Base-by-base conservation (phyloP, 1,140 invertebrate genomes). In the Hycleus cichorii region DNA sequence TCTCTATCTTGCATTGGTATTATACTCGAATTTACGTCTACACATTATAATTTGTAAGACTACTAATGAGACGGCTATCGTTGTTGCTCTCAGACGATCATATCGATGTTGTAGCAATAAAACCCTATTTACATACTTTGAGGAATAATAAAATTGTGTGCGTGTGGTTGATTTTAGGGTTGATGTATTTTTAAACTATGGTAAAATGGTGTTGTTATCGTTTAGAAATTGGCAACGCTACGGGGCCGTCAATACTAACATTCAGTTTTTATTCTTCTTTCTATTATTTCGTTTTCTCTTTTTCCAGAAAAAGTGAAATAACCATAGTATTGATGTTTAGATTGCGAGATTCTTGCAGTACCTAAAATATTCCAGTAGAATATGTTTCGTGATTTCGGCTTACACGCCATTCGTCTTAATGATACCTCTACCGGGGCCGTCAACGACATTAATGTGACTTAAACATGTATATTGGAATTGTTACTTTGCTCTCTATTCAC, bases 361-460 rank as follows among this genome's bases (percentile, higher is more conserved):
- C 57, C 58, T 62, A 62, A 65, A 67, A 64, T 65, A 65, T 67
- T 59, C 58, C 43, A 9, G 51, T 57, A 43, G 52, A 54, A 47
- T 50, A 57, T 51, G 60, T 57, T 69, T 69, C 69, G 69, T 70
- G 67, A 70, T 70, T 68, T 68, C 60, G 58, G 58, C 60, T 67
- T 69, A 70, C 69, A 70, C 69, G 69, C 69, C 63, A 70, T 70
- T 69, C 67, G 65, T 70, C 69, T 70, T 70, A 70, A 70, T 70
- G 69, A 70, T 70, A 69, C 69, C 69, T 70, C 61, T 57, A 57
- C 51, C 60, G 62, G 44, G 66, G 59, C 58, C 59, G 57, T 58
- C 64, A 61, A 57, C 62, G 64, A 65, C 67, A 65, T 65, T 70
- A 70, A 70, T 70, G 69, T 69, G 51, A 60, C 62, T 63, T 66